A percentile compares a stretch with the other conserved stretches of the same genome.
Evolutionary conservation across 2,888 invertebrate genomes (phyloP).

Genomic region (Schizotus pectinicornis): DNA sequence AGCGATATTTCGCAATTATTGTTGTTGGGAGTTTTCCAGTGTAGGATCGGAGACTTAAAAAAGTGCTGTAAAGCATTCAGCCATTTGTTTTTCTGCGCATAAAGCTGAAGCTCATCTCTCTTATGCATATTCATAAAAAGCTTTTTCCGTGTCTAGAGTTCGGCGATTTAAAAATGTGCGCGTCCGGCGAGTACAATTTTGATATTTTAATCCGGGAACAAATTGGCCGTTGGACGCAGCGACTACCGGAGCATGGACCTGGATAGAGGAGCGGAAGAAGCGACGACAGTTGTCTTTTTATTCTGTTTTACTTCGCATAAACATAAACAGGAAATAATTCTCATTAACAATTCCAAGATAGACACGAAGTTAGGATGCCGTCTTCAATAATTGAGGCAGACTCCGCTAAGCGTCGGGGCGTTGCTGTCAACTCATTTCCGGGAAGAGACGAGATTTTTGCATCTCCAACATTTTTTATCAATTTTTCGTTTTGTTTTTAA

Average conservation of each 20-base stretch:
- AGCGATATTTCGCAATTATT: neutral
- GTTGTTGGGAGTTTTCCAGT: constrained; percentile 18
- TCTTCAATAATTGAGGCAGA: constrained; percentile 31
- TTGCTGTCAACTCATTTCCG: constrained; percentile 39
- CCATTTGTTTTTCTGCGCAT: constrained; percentile 28
- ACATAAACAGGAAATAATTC: constrained; percentile 34
- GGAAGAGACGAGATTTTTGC: constrained; percentile 37
- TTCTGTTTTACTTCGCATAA: constrained; percentile 21
- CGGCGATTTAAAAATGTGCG: constrained; percentile 32
- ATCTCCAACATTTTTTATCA: constrained; percentile 32
- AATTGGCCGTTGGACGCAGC: too few species aligned
- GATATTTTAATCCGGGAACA: constrained; percentile 27
- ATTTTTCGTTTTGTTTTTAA: constrained; percentile 22
- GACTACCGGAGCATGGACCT: constrained; percentile 5
- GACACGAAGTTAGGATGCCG: constrained; percentile 30
- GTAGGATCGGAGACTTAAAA: constrained; percentile 10
- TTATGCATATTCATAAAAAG: constrained; percentile 33
- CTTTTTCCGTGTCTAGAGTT: constrained; percentile 33
- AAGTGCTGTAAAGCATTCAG: constrained; percentile 18
- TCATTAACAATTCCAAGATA: constrained; percentile 32
- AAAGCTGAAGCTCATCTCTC: constrained; percentile 28
- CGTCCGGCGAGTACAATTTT: constrained; percentile 27
- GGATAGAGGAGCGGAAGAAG: neutral
- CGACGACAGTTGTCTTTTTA: constrained; percentile 7
- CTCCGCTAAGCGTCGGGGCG: constrained; percentile 13